Evolutionary conservation across 2,797 vertebrate species (phyloP).

Genomic region (Acanthopagrus latus): DNA sequence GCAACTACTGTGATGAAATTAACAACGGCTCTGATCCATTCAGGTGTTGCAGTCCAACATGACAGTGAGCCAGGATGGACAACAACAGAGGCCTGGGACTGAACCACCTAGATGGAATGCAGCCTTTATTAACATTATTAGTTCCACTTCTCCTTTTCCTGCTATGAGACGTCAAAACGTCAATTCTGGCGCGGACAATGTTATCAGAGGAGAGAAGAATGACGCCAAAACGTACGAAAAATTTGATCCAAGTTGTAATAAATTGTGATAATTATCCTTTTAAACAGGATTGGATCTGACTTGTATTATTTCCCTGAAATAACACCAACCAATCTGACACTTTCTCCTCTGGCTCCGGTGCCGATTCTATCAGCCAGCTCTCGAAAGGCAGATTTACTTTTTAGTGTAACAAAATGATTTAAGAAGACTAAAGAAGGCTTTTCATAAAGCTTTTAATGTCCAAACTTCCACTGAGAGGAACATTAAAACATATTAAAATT

Average conservation of each 20-base stretch:
- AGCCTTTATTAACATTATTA: neutral
- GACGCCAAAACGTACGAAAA: neutral
- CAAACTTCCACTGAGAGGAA: constrained; percentile 22
- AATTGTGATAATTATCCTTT: neutral
- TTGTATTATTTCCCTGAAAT: constrained; percentile 5
- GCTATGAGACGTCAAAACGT: neutral
- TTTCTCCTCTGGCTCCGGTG: neutral
- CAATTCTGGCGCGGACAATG: neutral
- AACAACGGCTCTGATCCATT: neutral
- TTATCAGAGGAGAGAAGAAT: constrained; percentile 15
- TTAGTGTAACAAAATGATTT: constrained; percentile 34
- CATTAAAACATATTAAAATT: constrained; percentile 33
- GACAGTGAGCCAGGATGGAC: neutral
- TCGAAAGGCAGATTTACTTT: constrained; percentile 11
- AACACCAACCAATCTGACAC: constrained; percentile 1
- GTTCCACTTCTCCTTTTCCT: neutral
- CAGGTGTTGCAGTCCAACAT: neutral
- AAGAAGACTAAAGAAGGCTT: constrained; percentile 12
- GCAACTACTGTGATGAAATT: neutral
- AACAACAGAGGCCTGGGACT: neutral
- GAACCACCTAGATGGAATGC: neutral
- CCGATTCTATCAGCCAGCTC: constrained; percentile 22
- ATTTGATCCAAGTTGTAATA: constrained; percentile 15
- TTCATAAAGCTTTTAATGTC: constrained; percentile 41
- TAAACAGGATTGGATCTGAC: constrained; percentile 25